Evolutionary conservation across 2,113 vertebrate species (phyloP).

Genomic region (Poeciliopsis occidentalis): DNA sequence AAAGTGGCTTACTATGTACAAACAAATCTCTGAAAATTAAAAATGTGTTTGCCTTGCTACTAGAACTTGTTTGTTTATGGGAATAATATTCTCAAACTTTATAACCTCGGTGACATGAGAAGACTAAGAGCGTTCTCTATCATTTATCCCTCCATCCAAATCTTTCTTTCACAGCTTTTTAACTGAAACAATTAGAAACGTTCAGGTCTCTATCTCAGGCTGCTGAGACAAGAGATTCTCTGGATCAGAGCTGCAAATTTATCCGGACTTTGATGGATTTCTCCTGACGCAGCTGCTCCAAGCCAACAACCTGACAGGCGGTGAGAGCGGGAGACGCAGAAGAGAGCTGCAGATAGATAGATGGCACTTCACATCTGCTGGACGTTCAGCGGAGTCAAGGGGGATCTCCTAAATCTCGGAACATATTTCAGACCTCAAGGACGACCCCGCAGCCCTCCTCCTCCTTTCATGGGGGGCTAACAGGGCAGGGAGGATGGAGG

Average conservation of each 20-base stretch:
- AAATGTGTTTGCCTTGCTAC: constrained; percentile 9
- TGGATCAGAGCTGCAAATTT: constrained; percentile 55
- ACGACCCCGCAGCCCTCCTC: constrained; percentile 62
- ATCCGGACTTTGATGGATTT: constrained; percentile 72
- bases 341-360: constrained; percentile 62
- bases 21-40: neutral
- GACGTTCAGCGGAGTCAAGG: constrained; percentile 71
- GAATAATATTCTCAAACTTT: constrained; percentile 34
- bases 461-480: constrained; percentile 61
- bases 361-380: constrained; percentile 77
- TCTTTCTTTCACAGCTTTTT: constrained; percentile 15
- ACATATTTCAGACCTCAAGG: constrained; percentile 72
- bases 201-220: constrained; percentile 49
- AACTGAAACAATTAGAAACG: constrained; percentile 47
- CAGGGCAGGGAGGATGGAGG: constrained; percentile 28
- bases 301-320: constrained; percentile 66
- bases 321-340: constrained; percentile 48
- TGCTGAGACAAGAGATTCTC: constrained; percentile 54
- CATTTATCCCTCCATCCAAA: constrained; percentile 1
- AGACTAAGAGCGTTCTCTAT: constrained; percentile 31
- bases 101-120: constrained; percentile 27
- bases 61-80: constrained; percentile 8
- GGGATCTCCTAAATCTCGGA: constrained; percentile 75
- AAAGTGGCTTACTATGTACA: neutral
- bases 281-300: constrained; percentile 64